These are phyloP conservation scores for Sinosuthora webbiana DNA, from an alignment of 2,113 vertebrate species.

Conservation along the genomic window DNA sequence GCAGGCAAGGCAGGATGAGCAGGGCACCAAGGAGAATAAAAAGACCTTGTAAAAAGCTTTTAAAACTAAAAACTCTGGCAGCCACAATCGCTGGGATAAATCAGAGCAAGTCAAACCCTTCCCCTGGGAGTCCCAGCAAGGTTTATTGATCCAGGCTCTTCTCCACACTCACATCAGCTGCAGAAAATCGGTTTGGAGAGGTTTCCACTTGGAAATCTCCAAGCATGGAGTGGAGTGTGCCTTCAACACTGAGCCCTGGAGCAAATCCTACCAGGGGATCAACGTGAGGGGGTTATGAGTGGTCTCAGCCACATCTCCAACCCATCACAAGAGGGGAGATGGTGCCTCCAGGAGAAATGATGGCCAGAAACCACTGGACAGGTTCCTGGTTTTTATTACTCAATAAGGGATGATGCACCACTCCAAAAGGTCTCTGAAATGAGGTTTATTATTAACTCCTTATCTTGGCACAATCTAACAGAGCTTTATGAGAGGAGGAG, in stretches of 20 bases:
- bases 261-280: not conserved
- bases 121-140: not conserved
- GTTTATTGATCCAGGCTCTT: not conserved
- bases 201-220: not conserved
- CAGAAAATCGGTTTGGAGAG: not conserved
- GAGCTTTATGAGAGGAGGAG: not conserved
- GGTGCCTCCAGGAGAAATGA: not conserved
- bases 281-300: not conserved
- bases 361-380: not conserved
- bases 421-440: not conserved
- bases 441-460: not conserved
- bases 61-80: not conserved
- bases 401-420: not conserved
- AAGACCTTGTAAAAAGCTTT: not conserved
- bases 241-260: not conserved
- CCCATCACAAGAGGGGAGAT: not conserved
- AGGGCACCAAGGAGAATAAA: not conserved
- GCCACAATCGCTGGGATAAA: rapidly evolving
- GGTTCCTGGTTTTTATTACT: not conserved
- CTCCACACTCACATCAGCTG: not conserved
- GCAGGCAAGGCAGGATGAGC: not conserved
- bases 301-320: not conserved
- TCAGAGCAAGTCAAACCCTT: not conserved
- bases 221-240: rapidly evolving
- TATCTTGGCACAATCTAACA: not conserved